A percentile compares a stretch with the other conserved stretches of the same genome.
These are phyloP conservation scores for Zootermopsis nevadensis DNA, from an alignment of 2,888 invertebrate genomes.

Conservation along the genomic window DNA sequence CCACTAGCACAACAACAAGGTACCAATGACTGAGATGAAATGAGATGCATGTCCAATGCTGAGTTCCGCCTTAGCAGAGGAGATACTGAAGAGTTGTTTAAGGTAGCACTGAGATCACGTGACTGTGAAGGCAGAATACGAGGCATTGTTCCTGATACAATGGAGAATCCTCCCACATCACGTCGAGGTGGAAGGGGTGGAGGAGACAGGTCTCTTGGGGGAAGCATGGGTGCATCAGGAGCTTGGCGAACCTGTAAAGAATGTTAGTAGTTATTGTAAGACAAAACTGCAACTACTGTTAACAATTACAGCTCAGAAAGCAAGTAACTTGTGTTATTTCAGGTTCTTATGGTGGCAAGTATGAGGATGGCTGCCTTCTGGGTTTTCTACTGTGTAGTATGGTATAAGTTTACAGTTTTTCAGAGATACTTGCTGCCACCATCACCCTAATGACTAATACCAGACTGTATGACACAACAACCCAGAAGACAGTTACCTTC, in stretches of 20 bases:
- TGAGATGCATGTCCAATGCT: conserved; percentile 60
- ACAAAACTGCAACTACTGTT: too few species aligned
- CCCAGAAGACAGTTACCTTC: too few species aligned
- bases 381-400: too few species aligned
- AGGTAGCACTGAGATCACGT: conserved; percentile 55
- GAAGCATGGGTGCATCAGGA: conserved; percentile 76
- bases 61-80: conserved; percentile 63
- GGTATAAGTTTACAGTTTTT: too few species aligned
- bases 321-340: too few species aligned
- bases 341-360: too few species aligned
- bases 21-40: conserved; percentile 50
- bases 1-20: conserved; percentile 35
- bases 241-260: conserved; percentile 68
- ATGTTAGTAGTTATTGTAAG: not conserved
- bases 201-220: conserved; percentile 73
- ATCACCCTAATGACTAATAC: too few species aligned
- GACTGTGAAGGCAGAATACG: conserved; percentile 34
- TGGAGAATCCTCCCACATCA: conserved; percentile 60
- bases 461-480: too few species aligned
- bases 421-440: too few species aligned
- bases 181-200: conserved; percentile 75
- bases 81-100: conserved; percentile 62
- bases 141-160: conserved; percentile 59
- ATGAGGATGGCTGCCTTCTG: too few species aligned
- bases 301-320: too few species aligned